These are phyloP conservation scores for Campoplex capitator DNA, from an alignment of 2,888 invertebrate species.

Conservation along the genomic window DNA sequence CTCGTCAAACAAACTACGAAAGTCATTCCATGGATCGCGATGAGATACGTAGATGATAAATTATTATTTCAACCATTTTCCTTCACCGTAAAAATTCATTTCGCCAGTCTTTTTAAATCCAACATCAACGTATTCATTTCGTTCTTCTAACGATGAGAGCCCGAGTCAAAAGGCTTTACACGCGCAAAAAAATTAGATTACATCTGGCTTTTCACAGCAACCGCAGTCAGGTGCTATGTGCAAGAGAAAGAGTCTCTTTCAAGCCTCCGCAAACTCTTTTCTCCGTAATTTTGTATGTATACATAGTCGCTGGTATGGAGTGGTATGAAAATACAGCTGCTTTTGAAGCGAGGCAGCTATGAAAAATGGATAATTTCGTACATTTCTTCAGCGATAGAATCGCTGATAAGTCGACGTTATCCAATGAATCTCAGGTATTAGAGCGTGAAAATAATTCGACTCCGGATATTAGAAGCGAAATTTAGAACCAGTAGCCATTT, in stretches of 20 bases:
- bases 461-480: background rate
- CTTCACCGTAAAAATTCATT: conserved; percentile 30
- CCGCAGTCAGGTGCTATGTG: conserved; percentile 50
- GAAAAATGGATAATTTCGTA: background rate
- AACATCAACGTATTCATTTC: conserved; percentile 6
- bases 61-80: background rate
- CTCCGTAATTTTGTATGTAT: background rate
- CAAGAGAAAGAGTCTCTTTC: conserved; percentile 45
- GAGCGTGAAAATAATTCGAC: background rate
- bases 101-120: conserved; percentile 11
- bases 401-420: background rate
- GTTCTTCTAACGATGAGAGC: conserved; percentile 15
- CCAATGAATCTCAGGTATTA: background rate
- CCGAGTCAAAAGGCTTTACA: conserved; percentile 25
- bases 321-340: background rate
- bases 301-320: conserved; percentile 1
- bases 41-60: background rate
- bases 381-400: background rate
- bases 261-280: conserved; percentile 35
- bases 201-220: conserved; percentile 66
- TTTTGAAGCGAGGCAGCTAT: background rate
- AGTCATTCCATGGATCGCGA: background rate
- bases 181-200: conserved; percentile 70
- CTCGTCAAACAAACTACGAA: background rate
- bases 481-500: background rate